phyloP scores from a whole-genome alignment of 2,888 invertebrate species.

The Eumerus sabulonum region DNA sequence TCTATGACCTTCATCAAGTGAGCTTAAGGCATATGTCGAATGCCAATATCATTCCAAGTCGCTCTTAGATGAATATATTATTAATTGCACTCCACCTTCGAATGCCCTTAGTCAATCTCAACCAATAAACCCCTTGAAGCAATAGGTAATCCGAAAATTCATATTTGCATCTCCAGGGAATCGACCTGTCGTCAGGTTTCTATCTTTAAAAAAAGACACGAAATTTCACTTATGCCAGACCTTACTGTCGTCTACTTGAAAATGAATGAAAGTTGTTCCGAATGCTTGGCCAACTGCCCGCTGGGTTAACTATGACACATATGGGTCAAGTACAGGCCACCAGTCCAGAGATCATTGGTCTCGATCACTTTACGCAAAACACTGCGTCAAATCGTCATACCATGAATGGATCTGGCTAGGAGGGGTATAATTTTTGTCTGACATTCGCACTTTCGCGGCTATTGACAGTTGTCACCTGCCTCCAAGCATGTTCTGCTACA shows the following conservation, averaged over 20 bases:
- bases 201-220: too few species aligned
- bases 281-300: conserved; percentile 18
- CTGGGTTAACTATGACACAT: too few species aligned
- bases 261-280: conserved; percentile 60
- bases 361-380: conserved; percentile 26
- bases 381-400: conserved; percentile 3
- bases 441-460: conserved; percentile 2
- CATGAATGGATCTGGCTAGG: neutral
- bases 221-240: conserved; percentile 59
- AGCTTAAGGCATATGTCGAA: too few species aligned
- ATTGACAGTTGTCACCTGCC: conserved; percentile 12
- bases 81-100: too few species aligned
- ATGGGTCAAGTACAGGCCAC: conserved; percentile 46
- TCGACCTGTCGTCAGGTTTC: too few species aligned
- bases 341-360: conserved; percentile 58
- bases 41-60: too few species aligned
- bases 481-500: conserved; percentile 13
- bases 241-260: conserved; percentile 41
- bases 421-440: conserved; percentile 21
- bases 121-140: too few species aligned
- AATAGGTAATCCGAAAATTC: too few species aligned
- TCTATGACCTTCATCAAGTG: too few species aligned
- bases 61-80: too few species aligned
- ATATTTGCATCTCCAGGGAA: too few species aligned
- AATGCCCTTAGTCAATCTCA: too few species aligned